A percentile compares a stretch with the other conserved stretches of the same genome.
Conservation (phyloP, 2,113 vertebrate species). For the Galeopterus variegatus region DNA sequence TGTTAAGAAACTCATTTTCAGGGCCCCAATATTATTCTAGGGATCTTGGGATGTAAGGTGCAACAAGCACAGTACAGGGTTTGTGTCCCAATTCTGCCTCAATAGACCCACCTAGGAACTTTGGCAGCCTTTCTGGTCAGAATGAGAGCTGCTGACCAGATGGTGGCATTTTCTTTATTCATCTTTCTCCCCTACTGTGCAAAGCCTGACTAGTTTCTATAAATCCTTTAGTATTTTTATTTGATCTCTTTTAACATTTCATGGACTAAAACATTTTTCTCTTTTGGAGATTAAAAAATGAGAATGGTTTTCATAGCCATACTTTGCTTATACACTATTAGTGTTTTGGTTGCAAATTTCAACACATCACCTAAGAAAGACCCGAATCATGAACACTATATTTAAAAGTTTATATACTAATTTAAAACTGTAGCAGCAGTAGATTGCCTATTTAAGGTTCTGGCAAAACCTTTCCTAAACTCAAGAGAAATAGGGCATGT, state of each 20-base stretch:
- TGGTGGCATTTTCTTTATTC: background rate
- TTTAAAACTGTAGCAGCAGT: background rate
- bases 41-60: background rate
- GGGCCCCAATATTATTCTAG: background rate
- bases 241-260: conserved; percentile 9
- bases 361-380: background rate
- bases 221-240: conserved; percentile 47
- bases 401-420: too few species aligned
- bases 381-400: background rate
- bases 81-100: background rate
- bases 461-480: background rate
- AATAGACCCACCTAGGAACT: too few species aligned
- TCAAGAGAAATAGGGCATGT: background rate
- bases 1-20: background rate
- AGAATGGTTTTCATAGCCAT: background rate
- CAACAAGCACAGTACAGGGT: background rate
- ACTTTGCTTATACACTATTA: background rate
- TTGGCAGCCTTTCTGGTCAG: background rate
- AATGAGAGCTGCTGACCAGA: background rate
- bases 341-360: conserved; percentile 14
- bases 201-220: background rate
- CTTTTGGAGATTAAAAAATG: background rate
- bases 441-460: background rate
- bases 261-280: conserved; percentile 22
- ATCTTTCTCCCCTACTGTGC: background rate